phyloP scores from a whole-genome alignment of 2,113 vertebrate genomes.

The Mormoops blainvillei region DNA sequence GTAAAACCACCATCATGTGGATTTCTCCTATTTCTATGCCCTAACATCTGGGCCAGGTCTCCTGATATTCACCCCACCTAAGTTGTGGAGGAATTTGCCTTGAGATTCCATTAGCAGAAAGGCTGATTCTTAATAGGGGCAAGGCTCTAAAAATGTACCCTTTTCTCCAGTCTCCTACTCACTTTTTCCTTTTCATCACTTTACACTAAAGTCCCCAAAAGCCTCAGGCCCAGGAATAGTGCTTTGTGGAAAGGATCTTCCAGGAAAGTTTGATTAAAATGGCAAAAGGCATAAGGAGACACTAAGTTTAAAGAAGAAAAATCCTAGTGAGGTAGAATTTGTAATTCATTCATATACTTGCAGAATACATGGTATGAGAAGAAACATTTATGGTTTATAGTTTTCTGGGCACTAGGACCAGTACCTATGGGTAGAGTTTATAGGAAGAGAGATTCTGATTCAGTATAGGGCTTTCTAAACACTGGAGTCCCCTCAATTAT shows the following conservation, averaged over 20 bases:
- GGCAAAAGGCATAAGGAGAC: neutral
- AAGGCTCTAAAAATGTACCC: neutral
- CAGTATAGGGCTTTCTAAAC: neutral
- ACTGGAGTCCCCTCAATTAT: neutral
- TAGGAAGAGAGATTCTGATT: neutral
- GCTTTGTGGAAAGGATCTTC: neutral
- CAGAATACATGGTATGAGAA: neutral
- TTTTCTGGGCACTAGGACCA: neutral
- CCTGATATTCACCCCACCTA: neutral
- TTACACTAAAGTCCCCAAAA: neutral
- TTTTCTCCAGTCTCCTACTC: neutral
- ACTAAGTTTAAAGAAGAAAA: neutral
- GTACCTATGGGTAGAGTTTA: neutral
- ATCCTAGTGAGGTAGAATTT: neutral
- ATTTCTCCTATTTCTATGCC: neutral
- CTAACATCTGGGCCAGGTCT: neutral
- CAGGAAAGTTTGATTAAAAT: neutral
- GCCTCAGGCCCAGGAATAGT: neutral
- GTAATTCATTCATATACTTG: neutral
- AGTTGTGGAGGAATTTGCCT: neutral
- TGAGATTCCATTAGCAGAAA: neutral
- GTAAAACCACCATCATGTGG: neutral
- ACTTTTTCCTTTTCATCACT: neutral
- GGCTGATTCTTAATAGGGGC: neutral
- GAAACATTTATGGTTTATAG: neutral